Evolutionary conservation across 1,140 invertebrate species (phyloP), one percentile per base, ranked within the genome.

Genomic region (Notospermus geniculatus): DNA sequence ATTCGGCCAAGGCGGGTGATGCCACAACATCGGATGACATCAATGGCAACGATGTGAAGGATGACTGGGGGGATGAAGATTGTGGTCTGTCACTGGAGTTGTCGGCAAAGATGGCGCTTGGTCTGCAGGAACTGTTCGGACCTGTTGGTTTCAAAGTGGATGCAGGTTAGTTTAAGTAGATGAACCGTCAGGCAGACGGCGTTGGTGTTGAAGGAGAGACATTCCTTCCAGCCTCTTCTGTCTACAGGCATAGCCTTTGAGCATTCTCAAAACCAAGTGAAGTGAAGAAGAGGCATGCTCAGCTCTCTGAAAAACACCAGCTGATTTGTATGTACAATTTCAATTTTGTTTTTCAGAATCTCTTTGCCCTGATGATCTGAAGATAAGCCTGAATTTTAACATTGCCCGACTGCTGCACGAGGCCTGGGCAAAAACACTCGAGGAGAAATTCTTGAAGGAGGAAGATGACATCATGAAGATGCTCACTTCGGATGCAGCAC

Each of bases 81-180:
- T 36, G 32, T 36, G 32, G 32, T 7, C 32, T 36, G 5, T 36
- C 32, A 15, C 4, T 36, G 32, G 32, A 36, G 32, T 15, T 36
- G 4, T 36, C 32, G 15, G 5, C 32, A 15, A 7, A 17, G 27
- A 70, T 77, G 62, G 72, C 71, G 28, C 32, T 27, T 15, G 66
- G 72, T 46, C 59, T 79, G 25, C 54, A 73, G 50, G 53, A 65
- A 30, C 30, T 66, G 19, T 78, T 78, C 65, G 74, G 75, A n/a
- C 62, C 60, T 50, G 62, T 72, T n/a, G 58, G 29, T 28, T 58
- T 13, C 15, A 17, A 36, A 52, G 82, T 82, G 36, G 76, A 79
- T 0, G 77, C 79, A 53, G 84, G 84, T 41, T n/a, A 53, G 23
- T 22, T 17, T 23, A 30, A 25, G n/a, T n/a, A n/a, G n/a, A n/a